These are phyloP conservation scores for Peromyscus eremicus DNA, from an alignment of 2,797 vertebrate genomes.

Conservation along the genomic window DNA sequence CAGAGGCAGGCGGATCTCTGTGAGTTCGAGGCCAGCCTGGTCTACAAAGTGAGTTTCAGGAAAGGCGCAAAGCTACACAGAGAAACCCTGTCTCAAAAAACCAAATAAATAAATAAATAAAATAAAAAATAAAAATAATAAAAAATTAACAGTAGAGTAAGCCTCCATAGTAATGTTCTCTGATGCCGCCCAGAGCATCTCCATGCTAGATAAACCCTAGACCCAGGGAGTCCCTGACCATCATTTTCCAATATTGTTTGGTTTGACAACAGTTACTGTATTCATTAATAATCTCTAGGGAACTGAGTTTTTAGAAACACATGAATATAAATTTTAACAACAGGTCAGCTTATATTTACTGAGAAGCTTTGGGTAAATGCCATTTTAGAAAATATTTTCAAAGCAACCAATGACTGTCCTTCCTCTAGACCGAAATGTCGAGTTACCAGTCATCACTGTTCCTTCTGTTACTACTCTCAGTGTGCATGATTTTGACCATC, in stretches of 20 bases:
- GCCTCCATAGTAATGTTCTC: background rate
- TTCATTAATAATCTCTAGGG: conserved; percentile 34
- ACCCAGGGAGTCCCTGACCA: background rate
- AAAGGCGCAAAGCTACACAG: too few relatives aligned
- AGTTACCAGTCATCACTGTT: background rate
- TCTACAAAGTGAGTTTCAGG: too few relatives aligned
- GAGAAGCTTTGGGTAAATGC: background rate
- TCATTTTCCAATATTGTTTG: conserved; percentile 40
- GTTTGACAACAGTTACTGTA: conserved; percentile 12
- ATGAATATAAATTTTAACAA: conserved; percentile 54
- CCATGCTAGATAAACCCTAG: background rate
- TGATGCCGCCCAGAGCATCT: background rate
- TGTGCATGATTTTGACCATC: background rate
- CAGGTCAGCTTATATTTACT: conserved; percentile 2
- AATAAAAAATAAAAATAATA: too few relatives aligned
- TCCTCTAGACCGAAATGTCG: background rate
- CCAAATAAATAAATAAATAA: too few relatives aligned
- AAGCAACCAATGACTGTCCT: background rate
- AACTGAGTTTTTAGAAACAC: background rate
- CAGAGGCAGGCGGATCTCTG: too few relatives aligned
- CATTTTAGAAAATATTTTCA: conserved; percentile 65
- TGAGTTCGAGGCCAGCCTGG: too few relatives aligned
- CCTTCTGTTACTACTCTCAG: background rate
- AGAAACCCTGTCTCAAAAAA: too few relatives aligned
- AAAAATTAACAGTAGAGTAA: background rate